A percentile compares a stretch with the other conserved stretches of the same genome.
Conservation (phyloP, 1,140 invertebrate species). For the Matsumurasca onukii region DNA sequence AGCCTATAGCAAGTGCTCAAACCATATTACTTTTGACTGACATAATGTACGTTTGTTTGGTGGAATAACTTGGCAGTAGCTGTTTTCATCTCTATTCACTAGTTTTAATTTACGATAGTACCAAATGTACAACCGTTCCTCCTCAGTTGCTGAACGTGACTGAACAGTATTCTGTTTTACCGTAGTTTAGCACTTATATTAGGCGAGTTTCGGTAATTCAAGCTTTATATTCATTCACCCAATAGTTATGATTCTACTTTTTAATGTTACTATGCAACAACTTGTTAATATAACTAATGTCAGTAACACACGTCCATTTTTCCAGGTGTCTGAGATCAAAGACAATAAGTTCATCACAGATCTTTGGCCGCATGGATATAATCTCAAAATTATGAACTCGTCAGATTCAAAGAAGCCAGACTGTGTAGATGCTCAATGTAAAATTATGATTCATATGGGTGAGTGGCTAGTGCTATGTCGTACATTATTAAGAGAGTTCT, state of each 20-base stretch:
- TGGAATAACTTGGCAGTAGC: neutral
- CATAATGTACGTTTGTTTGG: neutral
- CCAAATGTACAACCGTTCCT: neutral
- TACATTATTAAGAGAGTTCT: too few relatives aligned
- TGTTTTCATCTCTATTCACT: neutral
- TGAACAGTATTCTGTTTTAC: neutral
- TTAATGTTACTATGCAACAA: neutral
- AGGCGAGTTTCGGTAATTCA: neutral
- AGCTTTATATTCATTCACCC: neutral
- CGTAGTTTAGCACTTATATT: neutral
- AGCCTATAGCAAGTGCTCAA: neutral
- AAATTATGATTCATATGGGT: conserved; percentile 12
- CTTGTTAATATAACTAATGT: neutral
- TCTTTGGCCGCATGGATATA: neutral
- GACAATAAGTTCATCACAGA: neutral
- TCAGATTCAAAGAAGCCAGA: conserved; percentile 11
- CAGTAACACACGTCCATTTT: neutral
- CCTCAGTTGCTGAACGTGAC: neutral
- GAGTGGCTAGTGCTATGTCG: too few relatives aligned
- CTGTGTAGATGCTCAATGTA: conserved; percentile 14
- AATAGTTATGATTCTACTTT: neutral
- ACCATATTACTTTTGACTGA: too few relatives aligned
- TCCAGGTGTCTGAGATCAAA: neutral
- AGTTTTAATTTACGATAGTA: neutral
- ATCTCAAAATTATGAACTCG: neutral